These are phyloP conservation scores for Sisor rabdophorus DNA, from an alignment of 2,113 vertebrate species.

Conservation along the genomic window DNA sequence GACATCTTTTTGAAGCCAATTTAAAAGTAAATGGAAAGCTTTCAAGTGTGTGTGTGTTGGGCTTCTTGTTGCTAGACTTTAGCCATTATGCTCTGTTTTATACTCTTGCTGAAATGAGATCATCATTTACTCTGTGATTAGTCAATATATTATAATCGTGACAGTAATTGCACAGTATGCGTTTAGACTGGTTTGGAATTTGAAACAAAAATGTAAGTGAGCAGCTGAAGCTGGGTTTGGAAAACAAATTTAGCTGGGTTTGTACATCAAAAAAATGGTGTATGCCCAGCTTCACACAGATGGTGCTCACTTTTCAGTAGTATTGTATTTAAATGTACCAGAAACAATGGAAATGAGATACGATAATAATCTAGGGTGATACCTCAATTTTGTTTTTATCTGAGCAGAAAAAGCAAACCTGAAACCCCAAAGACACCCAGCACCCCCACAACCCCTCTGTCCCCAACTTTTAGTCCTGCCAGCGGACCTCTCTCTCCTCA, in stretches of 20 bases:
- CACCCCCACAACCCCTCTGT: conserved; percentile 75
- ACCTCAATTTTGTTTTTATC: neutral
- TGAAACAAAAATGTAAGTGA: neutral
- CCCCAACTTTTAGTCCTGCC: conserved; percentile 70
- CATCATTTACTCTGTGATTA: neutral
- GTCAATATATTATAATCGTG: neutral
- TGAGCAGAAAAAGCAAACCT: conserved; percentile 69
- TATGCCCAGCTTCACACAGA: neutral
- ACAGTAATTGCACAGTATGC: conserved; percentile 3
- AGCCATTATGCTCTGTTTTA: neutral
- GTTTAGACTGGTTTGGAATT: neutral
- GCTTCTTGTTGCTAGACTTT: neutral
- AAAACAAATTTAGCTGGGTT: neutral
- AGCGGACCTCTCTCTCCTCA: conserved; percentile 69
- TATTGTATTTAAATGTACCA: neutral
- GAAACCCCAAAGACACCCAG: conserved; percentile 76
- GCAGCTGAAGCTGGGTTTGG: neutral
- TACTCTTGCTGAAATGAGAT: neutral
- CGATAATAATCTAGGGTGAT: neutral
- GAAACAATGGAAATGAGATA: neutral
- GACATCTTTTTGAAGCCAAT: neutral
- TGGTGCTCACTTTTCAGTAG: neutral
- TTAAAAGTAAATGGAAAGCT: neutral
- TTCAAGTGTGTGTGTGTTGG: neutral
- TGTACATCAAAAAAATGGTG: neutral